Percentiles rank a stretch among this genome's conserved stretches.
Evolutionary conservation across 2,797 vertebrate genomes (phyloP).

Genomic region (Anableps anableps): DNA sequence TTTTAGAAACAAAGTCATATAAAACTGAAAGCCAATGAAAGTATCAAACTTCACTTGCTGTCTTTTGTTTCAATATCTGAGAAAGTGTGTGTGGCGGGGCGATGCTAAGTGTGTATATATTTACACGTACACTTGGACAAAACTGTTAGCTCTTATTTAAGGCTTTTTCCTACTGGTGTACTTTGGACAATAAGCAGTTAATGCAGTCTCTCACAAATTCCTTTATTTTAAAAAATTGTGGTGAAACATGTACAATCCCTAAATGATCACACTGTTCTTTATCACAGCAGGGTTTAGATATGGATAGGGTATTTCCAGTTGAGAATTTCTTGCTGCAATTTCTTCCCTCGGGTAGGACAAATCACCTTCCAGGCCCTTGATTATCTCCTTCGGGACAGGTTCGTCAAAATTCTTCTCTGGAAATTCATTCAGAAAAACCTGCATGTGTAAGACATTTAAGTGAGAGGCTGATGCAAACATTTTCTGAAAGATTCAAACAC

Average conservation of each 20-base stretch:
- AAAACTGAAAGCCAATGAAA: background rate
- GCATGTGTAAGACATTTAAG: constrained; percentile 4
- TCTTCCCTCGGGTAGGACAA: constrained; percentile 61
- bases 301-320: constrained; percentile 69
- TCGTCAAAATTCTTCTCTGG: constrained; percentile 75
- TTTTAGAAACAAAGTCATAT: background rate
- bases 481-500: background rate
- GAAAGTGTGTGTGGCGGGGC: too few species aligned
- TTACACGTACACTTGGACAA: too few species aligned
- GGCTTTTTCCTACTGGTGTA: too few species aligned
- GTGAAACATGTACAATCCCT: background rate
- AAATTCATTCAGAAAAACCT: constrained; percentile 77
- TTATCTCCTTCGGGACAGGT: constrained; percentile 49
- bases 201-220: background rate
- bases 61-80: too few species aligned
- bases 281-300: constrained; percentile 48
- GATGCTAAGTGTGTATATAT: too few species aligned
- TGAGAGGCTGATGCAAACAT: background rate
- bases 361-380: constrained; percentile 69
- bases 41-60: too few species aligned
- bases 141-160: too few species aligned
- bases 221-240: background rate
- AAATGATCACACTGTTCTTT: constrained; percentile 55
- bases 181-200: too few species aligned
- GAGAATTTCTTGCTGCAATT: constrained; percentile 73